Conservation (phyloP, 2,888 invertebrate species). For the Dicyrtomina minuta region DNA sequence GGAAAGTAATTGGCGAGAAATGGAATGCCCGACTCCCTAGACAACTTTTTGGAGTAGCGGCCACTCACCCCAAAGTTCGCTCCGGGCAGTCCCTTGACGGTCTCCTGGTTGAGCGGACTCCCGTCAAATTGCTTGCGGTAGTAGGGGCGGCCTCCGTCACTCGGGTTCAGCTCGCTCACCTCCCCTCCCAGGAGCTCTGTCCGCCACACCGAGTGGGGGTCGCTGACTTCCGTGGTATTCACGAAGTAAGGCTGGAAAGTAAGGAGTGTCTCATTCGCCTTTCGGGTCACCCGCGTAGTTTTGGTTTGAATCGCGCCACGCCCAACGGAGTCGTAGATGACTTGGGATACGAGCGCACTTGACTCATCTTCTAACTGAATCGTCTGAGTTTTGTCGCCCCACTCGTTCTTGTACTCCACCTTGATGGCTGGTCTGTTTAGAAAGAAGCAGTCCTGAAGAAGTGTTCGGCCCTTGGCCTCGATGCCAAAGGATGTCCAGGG, state of each 20-base stretch:
- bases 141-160: slow-evolving; percentile 30
- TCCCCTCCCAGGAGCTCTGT: slow-evolving; percentile 10
- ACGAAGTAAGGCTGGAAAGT: slow-evolving; percentile 5
- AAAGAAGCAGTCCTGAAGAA: not conserved
- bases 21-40: no score
- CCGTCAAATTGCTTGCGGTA: slow-evolving; percentile 1
- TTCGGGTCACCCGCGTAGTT: not conserved
- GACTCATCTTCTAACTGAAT: slow-evolving; percentile 15
- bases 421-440: slow-evolving; percentile 15
- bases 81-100: slow-evolving; percentile 17
- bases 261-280: slow-evolving; percentile 1
- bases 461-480: not conserved
- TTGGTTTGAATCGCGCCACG: slow-evolving; percentile 21
- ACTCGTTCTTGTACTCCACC: slow-evolving; percentile 10
- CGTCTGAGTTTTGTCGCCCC: slow-evolving; percentile 22
- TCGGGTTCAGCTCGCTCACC: not conserved
- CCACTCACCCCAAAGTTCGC: slow-evolving; percentile 5
- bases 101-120: not conserved
- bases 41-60: not conserved
- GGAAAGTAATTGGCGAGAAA: slow-evolving; percentile 6
- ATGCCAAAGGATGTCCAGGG: not conserved
- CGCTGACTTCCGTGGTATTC: not conserved
- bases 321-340: slow-evolving; percentile 20
- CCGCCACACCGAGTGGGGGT: not conserved
- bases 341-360: slow-evolving; percentile 15